Base-by-base conservation (phyloP, 2,113 vertebrate genomes). In the Charadrius vociferus region DNA sequence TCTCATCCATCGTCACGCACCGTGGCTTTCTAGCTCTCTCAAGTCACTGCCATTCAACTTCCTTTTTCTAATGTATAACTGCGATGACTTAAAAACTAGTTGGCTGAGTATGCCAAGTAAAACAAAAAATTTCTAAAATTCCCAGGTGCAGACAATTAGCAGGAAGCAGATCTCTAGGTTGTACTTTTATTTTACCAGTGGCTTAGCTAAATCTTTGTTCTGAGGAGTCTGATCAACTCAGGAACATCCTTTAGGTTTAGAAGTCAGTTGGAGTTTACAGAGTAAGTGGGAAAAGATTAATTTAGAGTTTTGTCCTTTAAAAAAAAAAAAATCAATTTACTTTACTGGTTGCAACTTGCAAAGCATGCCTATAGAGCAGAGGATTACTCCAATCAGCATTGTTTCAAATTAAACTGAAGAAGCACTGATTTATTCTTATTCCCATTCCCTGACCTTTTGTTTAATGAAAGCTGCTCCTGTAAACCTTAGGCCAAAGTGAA, bases 321-420 rank as follows among this genome's bases (percentile, higher is more conserved):
- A 88, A 73, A 63, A 62, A 21, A 78, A 22, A 59, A 62, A 21
- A 47, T 53, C 34, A 24, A 47, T 52, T 84, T 52, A 23, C 39
- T 89, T 59, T 21, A 47, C 29, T 52, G 10, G 9, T 45, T 96
- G 20, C 12, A 65, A 86, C 58, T 81, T 61, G 11, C 90, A 82
- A 96, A 88, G 17, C 55, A 47, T 34, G 4, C 29, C 93, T 72
- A 32, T 16, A 71, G 22, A 85, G 18, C 15, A 89, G 52, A 89
- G 43, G 18, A 52, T 68, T 74, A 80, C 65, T 81, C 53, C 41
- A 91, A 32, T 59, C 75, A 49, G 86, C 24, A 62, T 61, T 55
- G 41, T 86, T 96, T 95, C 61, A 89, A 95, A 88, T 85, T 81
- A 87, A 94, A 91, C 41, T 61, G 55, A 70, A 90, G 45, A 93